Percentiles rank a stretch among this genome's conserved stretches.
Conservation (phyloP, 2,113 vertebrate species). For the Hyperopisus bebe region DNA sequence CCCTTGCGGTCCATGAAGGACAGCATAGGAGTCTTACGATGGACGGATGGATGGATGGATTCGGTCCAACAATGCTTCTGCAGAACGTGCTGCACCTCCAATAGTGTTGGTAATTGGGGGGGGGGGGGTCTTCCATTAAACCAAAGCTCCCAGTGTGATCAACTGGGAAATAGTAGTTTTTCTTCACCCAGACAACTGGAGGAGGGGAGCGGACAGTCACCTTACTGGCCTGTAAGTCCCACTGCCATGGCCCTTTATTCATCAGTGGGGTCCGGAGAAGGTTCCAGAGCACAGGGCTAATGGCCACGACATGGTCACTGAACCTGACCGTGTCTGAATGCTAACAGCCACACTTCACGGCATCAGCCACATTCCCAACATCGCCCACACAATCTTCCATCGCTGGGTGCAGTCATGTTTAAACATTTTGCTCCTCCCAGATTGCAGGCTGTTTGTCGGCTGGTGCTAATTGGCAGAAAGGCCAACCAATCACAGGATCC, state of each 20-base stretch:
- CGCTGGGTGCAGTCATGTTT: too few relatives aligned
- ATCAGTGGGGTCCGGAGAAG: not conserved
- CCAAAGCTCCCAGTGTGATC: not conserved
- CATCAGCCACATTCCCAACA: not conserved
- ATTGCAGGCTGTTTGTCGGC: too few relatives aligned
- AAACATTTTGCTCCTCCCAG: too few relatives aligned
- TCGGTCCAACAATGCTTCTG: not conserved
- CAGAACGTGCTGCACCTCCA: not conserved
- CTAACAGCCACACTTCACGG: not conserved
- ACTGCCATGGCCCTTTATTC: not conserved
- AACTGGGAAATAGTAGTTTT: not conserved
- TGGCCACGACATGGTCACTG: not conserved
- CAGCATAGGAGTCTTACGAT: not conserved
- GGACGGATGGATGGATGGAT: not conserved
- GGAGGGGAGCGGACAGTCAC: not conserved
- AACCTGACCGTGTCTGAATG: not conserved
- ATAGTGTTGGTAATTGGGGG: not conserved
- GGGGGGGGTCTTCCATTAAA: not conserved
- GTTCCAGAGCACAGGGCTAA: not conserved
- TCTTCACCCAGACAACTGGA: not conserved
- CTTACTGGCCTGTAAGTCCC: not conserved
- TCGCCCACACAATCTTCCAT: too few relatives aligned
- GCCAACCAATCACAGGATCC: too few relatives aligned
- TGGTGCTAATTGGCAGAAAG: too few relatives aligned
- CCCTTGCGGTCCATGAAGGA: too few relatives aligned